Base-by-base conservation (phyloP, 2,888 invertebrate species). In the Agrilus cyanescens region DNA sequence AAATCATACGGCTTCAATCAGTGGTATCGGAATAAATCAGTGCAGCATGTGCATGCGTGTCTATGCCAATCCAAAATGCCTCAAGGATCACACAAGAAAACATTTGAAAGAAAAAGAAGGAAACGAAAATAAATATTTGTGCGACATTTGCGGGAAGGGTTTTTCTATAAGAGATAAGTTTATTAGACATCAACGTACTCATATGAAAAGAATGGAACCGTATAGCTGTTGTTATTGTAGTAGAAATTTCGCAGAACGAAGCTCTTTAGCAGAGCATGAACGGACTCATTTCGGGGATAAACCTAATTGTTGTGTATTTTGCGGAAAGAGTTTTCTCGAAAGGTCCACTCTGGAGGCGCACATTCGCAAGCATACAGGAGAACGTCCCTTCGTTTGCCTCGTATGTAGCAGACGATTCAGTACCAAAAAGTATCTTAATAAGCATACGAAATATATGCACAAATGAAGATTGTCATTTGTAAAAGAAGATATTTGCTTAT, bases 221-320 rank as follows among this genome's bases (percentile, higher is more conserved):
- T 51, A 53, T 38, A 47, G 44, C 3, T 57, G 57, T 43, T 31
- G 52, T 4, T 46, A 50, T 37, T 57, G 58, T 35, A 56, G 72
- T 39, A 74, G 74, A 53, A 72, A 71, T 0, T 75, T 75, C 61
- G 72, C 71, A 30, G 74, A 74, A 60, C 74, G 73, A 53, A 72
- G 73, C 60, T 73, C 74, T 61, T 61, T 75, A 50, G 73, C 71
- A 20, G 58, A 74, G 37, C 75, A 75, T 64, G 72, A 73, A 61
- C 68, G 75, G 41, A 73, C 73, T 43, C 75, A 75, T 61, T 72
- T 71, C 1, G 75, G 75, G 1, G 74, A 75, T 62, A 74, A 74
- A 59, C 75, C 75, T 37, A 71, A 74, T 62, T 70, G 72, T 44
- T 75, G 75, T 58, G 65, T 71, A 48, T 66, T 70, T 57, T 75